Evolutionary conservation across 2,113 vertebrate genomes (phyloP).

Genomic region (Xyliphius kryptos): DNA sequence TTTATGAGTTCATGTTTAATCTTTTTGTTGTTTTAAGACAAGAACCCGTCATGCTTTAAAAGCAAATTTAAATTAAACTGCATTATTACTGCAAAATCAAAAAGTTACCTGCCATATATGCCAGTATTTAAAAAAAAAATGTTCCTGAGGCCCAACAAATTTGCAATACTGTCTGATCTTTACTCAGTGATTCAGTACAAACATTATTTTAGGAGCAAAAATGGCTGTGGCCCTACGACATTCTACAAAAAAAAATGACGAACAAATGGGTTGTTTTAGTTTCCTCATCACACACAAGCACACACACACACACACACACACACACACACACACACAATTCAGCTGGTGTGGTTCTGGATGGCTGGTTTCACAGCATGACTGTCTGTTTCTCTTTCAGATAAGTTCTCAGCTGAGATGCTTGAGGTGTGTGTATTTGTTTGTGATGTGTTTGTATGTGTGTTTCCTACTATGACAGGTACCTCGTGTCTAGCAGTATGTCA

Average conservation of each 20-base stretch:
- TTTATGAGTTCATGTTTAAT: no score
- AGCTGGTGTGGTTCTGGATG: constrained; percentile 38
- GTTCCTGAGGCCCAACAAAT: no score
- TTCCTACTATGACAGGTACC: constrained; percentile 26
- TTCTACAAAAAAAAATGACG: constrained; percentile 6
- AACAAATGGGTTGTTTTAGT: constrained; percentile 20
- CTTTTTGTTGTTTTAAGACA: no score
- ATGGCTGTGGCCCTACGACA: background rate
- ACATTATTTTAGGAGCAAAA: background rate
- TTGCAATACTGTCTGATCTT: no score
- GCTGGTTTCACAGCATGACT: constrained; percentile 37
- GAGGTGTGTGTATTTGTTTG: constrained; percentile 24
- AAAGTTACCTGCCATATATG: no score
- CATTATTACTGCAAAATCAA: no score
- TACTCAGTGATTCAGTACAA: no score
- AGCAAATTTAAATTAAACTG: no score
- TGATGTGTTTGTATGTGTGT: background rate
- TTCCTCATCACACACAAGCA: constrained; percentile 5
- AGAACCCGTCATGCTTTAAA: no score
- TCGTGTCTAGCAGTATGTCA: constrained; percentile 27
- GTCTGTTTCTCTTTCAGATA: constrained; percentile 43
- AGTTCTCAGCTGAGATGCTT: constrained; percentile 35
- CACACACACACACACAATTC: constrained; percentile 26
- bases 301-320: constrained; percentile 15
- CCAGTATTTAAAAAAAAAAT: no score